Base-by-base conservation (phyloP, 2,113 vertebrate genomes). In the Gambusia holbrooki region DNA sequence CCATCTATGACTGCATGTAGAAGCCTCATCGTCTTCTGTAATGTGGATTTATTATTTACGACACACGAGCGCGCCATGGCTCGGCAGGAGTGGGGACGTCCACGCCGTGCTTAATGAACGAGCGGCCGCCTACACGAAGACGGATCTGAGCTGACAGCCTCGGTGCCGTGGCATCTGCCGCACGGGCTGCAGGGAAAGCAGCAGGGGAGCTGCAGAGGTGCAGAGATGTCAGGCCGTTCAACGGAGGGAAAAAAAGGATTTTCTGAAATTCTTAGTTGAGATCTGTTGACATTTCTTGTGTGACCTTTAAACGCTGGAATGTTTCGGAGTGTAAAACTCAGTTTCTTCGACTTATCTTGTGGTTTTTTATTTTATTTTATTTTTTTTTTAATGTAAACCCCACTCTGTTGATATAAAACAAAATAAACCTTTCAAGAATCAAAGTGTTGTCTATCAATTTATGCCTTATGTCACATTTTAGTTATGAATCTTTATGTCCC, bases 1-100 rank as follows among this genome's bases (percentile, higher is more conserved):
- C 45, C 17, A 17, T 48, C 45, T 68, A 78, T 79, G 62, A 25
- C 25, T 25, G 77, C 79, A 66, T 81, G 40, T 51, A 76, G 69
- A 81, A 64, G 79, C 63, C 81, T 83, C 65, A 5, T 78, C 2
- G 10, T 82, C 80, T 68, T 77, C 80, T 84, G 77, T 92, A 92
- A 93, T 94, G 90, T 88, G 87, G 89, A 94, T 92, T 92, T 90
- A 93, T 93, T 88, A 87, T 62, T 37, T 37, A 73, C 42, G 30
- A 37, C 25, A 78, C 84, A 79, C 76, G 73, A 84, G 87, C 32
- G 70, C 70, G 78, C 65, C 79, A 72, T 77, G 66, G 68, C 35
- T 37, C 35, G 10, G 12, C 35, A 0, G 35, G 35, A 37, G 35
- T 2, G 2, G 9, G 35, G 35, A 2, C 10, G 10, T 37, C 84